Percentiles rank a stretch among this genome's conserved stretches.
phyloP scores from a whole-genome alignment of 2,113 vertebrate species.

The Protomyctophum bolini region DNA sequence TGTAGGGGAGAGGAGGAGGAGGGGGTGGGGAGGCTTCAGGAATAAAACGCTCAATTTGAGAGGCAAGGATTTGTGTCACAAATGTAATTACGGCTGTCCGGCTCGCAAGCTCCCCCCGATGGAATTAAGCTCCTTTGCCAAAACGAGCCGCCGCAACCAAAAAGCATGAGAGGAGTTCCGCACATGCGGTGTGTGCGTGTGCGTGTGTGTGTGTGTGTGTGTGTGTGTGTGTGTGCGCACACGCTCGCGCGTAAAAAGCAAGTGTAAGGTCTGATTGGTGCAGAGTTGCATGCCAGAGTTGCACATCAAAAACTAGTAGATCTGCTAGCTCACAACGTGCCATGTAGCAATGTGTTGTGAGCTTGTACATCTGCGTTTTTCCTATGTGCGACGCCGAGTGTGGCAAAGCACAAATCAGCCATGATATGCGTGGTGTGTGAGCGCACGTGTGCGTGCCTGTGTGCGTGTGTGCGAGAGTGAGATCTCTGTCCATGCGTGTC shows the following conservation, averaged over 20 bases:
- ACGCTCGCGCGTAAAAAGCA: slow-evolving; percentile 2
- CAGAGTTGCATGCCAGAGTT: neutral
- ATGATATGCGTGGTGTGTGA: too few species aligned
- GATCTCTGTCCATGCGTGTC: slow-evolving; percentile 43
- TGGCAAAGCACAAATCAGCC: too few species aligned
- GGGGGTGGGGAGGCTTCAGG: slow-evolving; percentile 47
- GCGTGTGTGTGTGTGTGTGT: slow-evolving; percentile 27
- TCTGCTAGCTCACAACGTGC: too few species aligned
- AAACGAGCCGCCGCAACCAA: slow-evolving; percentile 37
- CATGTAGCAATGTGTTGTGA: too few species aligned
- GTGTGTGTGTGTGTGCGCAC: neutral
- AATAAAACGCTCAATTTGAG: slow-evolving; percentile 77
- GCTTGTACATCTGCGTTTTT: too few species aligned
- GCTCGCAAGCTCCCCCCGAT: slow-evolving; percentile 65
- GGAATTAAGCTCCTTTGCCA: slow-evolving; percentile 74
- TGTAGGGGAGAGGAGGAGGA: neutral
- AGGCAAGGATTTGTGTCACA: slow-evolving; percentile 80
- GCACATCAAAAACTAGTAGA: neutral
- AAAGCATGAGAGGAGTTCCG: slow-evolving; percentile 1
- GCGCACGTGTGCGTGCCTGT: slow-evolving; percentile 4
- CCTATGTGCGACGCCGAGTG: too few species aligned
- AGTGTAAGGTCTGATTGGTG: slow-evolving; percentile 25
- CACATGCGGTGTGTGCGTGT: slow-evolving; percentile 17
- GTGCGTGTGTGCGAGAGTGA: slow-evolving; percentile 2
- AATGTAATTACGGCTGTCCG: slow-evolving; percentile 79